Percentiles rank a stretch among this genome's conserved stretches.
These are phyloP conservation scores for Ericerus pela DNA, from an alignment of 1,140 invertebrate genomes.

Conservation along the genomic window DNA sequence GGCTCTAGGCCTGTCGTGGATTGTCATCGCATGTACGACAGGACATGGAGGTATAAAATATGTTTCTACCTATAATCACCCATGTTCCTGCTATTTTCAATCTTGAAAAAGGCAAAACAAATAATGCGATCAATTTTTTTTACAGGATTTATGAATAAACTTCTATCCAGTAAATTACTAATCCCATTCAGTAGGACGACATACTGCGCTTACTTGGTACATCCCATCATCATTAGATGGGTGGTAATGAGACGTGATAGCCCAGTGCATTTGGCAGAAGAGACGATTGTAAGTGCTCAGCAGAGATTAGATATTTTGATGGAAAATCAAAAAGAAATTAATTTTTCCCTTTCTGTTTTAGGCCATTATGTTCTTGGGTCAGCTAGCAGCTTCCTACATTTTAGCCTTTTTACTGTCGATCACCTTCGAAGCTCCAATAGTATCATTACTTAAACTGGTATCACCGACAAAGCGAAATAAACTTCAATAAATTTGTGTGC, in stretches of 20 bases:
- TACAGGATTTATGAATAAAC: conserved; percentile 17
- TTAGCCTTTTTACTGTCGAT: conserved; percentile 63
- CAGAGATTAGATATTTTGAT: not conserved
- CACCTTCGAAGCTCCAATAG: conserved; percentile 64
- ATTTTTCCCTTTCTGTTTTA: conserved; percentile 30
- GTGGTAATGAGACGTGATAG: conserved; percentile 60
- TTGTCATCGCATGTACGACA: conserved; percentile 73
- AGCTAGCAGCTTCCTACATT: conserved; percentile 55
- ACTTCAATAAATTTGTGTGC: conserved; percentile 4
- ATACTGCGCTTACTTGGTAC: conserved; percentile 67
- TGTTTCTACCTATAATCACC: not conserved
- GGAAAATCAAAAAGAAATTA: not conserved
- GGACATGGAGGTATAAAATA: conserved; percentile 57
- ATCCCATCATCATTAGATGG: conserved; percentile 59
- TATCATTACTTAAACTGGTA: conserved; percentile 68
- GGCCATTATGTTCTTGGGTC: conserved; percentile 47
- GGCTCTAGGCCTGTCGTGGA: conserved; percentile 68
- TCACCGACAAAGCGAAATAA: conserved; percentile 42
- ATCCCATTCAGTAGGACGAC: conserved; percentile 72
- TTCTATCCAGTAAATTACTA: conserved; percentile 52
- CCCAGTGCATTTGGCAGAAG: conserved; percentile 58
- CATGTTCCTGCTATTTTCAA: not conserved
- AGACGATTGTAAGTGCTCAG: conserved; percentile 45
- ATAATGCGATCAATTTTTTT: not conserved
- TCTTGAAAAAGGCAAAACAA: not conserved